Percentiles rank a stretch among this genome's conserved stretches.
phyloP scores from a whole-genome alignment of 2,113 vertebrate genomes.

The Catharus minimus region DNA sequence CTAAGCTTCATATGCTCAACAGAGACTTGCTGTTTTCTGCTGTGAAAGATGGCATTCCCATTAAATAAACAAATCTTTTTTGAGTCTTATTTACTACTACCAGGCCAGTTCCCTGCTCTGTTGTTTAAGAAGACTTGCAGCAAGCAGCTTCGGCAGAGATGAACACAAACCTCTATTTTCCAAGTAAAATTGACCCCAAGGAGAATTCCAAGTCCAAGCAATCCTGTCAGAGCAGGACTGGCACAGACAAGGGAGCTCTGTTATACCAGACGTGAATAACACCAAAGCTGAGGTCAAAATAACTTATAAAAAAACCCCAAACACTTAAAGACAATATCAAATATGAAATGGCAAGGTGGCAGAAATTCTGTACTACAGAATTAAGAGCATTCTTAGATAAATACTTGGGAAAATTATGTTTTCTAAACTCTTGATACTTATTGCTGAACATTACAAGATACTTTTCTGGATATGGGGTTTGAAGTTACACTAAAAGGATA shows the following conservation, averaged over 20 bases:
- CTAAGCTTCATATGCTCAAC: neutral
- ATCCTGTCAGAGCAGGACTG: neutral
- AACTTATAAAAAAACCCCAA: accelerated
- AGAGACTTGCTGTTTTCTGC: conserved; percentile 16
- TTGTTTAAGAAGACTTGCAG: conserved; percentile 2
- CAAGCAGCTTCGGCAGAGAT: neutral
- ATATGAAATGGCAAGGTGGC: neutral
- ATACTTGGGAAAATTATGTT: neutral
- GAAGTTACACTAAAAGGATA: neutral
- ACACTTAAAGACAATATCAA: neutral
- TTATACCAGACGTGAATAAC: neutral
- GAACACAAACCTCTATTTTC: conserved; percentile 16
- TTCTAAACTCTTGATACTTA: neutral
- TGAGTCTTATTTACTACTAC: neutral
- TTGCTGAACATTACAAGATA: neutral
- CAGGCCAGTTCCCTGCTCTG: neutral
- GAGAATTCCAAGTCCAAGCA: neutral
- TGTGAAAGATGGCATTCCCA: neutral
- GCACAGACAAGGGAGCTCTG: neutral
- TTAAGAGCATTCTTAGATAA: neutral
- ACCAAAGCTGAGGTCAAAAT: neutral
- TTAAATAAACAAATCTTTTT: neutral
- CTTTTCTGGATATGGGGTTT: neutral
- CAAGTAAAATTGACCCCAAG: neutral
- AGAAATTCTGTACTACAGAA: neutral